These are phyloP conservation scores for Drosophila testacea DNA, from an alignment of 2,888 invertebrate genomes.

Conservation along the genomic window DNA sequence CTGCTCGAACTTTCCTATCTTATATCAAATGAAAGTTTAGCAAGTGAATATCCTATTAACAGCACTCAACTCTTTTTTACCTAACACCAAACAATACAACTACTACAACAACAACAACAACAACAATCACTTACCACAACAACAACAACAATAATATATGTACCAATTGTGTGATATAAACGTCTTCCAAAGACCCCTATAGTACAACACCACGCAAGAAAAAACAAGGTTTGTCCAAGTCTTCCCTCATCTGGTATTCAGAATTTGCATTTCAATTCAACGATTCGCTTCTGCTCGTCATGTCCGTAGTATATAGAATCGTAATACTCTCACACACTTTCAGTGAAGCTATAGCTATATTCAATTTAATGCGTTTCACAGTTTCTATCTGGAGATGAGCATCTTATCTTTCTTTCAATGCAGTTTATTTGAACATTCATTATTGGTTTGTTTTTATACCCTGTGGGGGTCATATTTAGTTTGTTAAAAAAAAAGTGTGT, in stretches of 20 bases:
- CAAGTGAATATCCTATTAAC: slow-evolving; percentile 70
- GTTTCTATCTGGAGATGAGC: slow-evolving; percentile 33
- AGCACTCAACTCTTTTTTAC: slow-evolving; percentile 74
- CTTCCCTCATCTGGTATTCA: slow-evolving; percentile 41
- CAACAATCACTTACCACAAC: slow-evolving; percentile 26
- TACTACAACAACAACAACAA: slow-evolving; percentile 52
- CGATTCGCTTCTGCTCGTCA: slow-evolving; percentile 22
- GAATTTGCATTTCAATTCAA: slow-evolving; percentile 37
- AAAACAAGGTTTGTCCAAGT: slow-evolving; percentile 80
- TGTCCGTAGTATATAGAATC: background rate
- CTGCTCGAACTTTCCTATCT: slow-evolving; percentile 34
- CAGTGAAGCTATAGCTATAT: slow-evolving; percentile 4
- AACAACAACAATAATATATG: slow-evolving; percentile 23
- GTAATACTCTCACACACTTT: background rate
- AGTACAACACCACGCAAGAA: slow-evolving; percentile 84
- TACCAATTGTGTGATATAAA: slow-evolving; percentile 55
- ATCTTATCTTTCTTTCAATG: background rate
- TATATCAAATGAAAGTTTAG: slow-evolving; percentile 39
- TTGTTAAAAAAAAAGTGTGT: too few relatives aligned
- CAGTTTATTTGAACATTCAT: background rate
- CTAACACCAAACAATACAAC: slow-evolving; percentile 48
- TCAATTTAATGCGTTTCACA: background rate
- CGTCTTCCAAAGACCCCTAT: slow-evolving; percentile 82
- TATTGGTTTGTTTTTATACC: too few relatives aligned
- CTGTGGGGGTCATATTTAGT: too few relatives aligned